Evolutionary conservation across 2,888 invertebrate species (phyloP), one percentile per base, ranked within the genome.

Genomic region (Chloroclysta siterata): DNA sequence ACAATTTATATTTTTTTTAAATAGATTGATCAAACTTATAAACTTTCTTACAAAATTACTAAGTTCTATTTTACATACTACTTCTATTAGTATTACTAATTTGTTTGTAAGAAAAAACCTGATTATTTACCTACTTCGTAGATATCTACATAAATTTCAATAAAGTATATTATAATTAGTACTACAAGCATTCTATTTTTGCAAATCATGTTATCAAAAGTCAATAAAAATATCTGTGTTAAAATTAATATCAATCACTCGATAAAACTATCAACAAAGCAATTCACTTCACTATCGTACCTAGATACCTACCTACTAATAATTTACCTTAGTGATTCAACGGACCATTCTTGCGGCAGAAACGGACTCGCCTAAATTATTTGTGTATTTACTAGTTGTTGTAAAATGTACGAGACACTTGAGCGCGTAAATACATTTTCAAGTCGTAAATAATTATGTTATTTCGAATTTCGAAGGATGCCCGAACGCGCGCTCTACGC

Each of bases 361-460:
- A 58, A 41, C 61, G 13, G 52, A 64, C 61, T 42, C 48, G 41
- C 52, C 50, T 36, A 11, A 7, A 13, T 15, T 66, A 56, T 63
- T 56, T 60, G 39, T 60, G 41, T 55, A 63, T 63, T 62, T 64
- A 65, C 44, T 57, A 15, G 62, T 58, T 36, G 56, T 11, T 39
- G 10, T 7, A 63, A 63, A 42, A 47, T 60, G 41, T 51, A 66
- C 22, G 54, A 50, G 60, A 60, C 65, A 69, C 65, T 69, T 64
- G 67, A 59, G 7, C 22, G 6, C 42, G 46, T 55, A 46, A 42
- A 54, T 54, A n/a, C n/a, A n/a, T n/a, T n/a, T 44, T 54, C 39
- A 56, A 44, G 17, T 44, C 13, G 15, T 22, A 22, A 28, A n/a
- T n/a, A 5, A n/a, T n/a, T 14, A 15, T 15, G 22, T 22, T 22